These are phyloP conservation scores for Tupaia tana DNA, from an alignment of 2,113 vertebrate species.

Conservation along the genomic window DNA sequence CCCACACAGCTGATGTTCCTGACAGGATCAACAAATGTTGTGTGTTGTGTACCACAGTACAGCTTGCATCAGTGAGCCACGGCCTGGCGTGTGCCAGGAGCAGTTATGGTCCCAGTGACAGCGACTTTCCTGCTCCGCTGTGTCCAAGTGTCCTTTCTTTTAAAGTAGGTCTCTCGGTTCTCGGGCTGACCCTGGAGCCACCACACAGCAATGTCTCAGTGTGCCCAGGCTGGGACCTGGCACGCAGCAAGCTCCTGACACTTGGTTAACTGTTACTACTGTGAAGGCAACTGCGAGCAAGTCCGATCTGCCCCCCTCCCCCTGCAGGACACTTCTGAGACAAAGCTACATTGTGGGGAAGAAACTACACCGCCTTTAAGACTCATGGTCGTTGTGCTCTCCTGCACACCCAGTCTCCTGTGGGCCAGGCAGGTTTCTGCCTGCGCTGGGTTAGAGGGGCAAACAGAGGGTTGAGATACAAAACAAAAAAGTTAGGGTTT, in stretches of 20 bases:
- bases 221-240: background rate
- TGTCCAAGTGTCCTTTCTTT: background rate
- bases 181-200: background rate
- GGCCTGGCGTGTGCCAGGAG: fast-evolving
- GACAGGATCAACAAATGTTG: background rate
- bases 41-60: background rate
- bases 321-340: background rate
- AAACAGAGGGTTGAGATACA: background rate
- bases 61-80: fast-evolving
- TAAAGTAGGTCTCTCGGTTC: background rate
- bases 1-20: slow-evolving; percentile 18
- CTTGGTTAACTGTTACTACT: background rate
- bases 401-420: fast-evolving
- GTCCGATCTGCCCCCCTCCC: background rate
- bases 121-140: background rate
- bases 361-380: background rate
- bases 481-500: background rate
- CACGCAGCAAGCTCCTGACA: background rate
- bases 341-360: background rate
- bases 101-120: fast-evolving
- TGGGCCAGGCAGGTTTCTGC: background rate
- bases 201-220: background rate
- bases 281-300: background rate
- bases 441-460: background rate
- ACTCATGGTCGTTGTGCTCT: fast-evolving